Evolutionary conservation across 1,140 invertebrate genomes (phyloP), one percentile per base, ranked within the genome.

Genomic region (Tyrophagus putrescentiae): DNA sequence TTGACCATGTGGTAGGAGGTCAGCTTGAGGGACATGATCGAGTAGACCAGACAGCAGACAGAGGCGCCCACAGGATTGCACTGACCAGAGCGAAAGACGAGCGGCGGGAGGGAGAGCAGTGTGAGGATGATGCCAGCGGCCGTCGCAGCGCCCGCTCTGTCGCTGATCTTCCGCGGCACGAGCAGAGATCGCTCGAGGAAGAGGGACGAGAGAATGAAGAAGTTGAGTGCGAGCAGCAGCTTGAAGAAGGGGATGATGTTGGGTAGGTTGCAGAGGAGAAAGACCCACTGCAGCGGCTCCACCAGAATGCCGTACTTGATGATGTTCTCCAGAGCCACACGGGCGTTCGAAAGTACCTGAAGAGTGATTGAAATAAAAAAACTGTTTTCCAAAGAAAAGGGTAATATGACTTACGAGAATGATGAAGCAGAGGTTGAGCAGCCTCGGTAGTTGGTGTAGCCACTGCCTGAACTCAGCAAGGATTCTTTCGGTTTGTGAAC

Each of bases 251-350:
- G 87, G 62, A 82, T 82, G 67, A 84, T 81, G 61, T 71, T 70
- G 70, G 84, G 81, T 65, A 80, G 79, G 11, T 83, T 81, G 61
- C 84, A 81, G 48, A 93, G 74, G 16, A 44, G 2, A 58, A 82
- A 78, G 53, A 94, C 75, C 86, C 88, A 95, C 70, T 88, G 80
- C 59, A 86, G 65, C 16, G 93, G 92, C 76, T 96, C 88, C 5
- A 97, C 85, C 71, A 93, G 79, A 63, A 97, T 83, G 44, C 94
- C 93, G 78, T 98, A 95, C 87, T 98, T 98, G 33, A 98, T 82
- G 62, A 98, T 82, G 76, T 98, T 98, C 79, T 98, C 95, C 61
- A 98, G 76, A 61, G 92, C 84, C 45, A 98, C 78, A 60, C 95
- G 80, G 36, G 90, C 77, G 65, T 93, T 94, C 41, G 93, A 92